Evolutionary conservation across 1,140 invertebrate genomes (phyloP), one percentile per base, ranked within the genome.

Genomic region (Holcopasites calliopsidis): DNA sequence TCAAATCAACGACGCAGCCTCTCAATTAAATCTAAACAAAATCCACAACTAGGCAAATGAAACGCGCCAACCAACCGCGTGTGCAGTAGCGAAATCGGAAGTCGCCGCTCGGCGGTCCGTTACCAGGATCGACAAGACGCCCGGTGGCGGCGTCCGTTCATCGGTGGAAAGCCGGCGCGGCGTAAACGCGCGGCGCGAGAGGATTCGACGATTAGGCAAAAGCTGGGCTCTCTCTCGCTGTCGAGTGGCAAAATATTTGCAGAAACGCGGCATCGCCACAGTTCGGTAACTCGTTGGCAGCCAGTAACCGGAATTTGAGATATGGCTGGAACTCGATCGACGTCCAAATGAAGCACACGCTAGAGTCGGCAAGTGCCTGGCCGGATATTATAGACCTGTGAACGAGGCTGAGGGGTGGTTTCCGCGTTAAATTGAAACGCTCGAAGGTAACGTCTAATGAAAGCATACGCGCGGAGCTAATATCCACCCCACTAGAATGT

Each of bases 401-500:
- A 88, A 88, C 87, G 81, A 87, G 85, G 83, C 81, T 66, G 83
- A 83, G 85, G 87, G 79, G 83, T 83, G 85, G 87, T 85, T 87
- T 78, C 74, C 75, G 76, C 77, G 80, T 78, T 84, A 84, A 88
- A 89, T 88, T 88, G 88, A 91, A 90, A 90, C 88, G 88, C 89
- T 91, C 87, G 88, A 90, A 90, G 88, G 88, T 89, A 90, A 89
- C 87, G 87, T 90, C 90, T 91, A 91, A 91, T 91, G 89, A 91
- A 91, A 90, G 89, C 88, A 88, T 88, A 90, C 86, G 88, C 86
- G 84, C 85, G 76, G 76, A 87, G 86, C 87, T 88, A 88, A 89
- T 89, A 89, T 89, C 83, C 71, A 86, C 85, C 85, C 85, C 86
- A 88, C 87, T 88, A 89, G 88, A 90, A 90, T 87, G 89, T 90